These are phyloP conservation scores for Drosophila truncata DNA, from an alignment of 1,140 invertebrate genomes.

Conservation along the genomic window DNA sequence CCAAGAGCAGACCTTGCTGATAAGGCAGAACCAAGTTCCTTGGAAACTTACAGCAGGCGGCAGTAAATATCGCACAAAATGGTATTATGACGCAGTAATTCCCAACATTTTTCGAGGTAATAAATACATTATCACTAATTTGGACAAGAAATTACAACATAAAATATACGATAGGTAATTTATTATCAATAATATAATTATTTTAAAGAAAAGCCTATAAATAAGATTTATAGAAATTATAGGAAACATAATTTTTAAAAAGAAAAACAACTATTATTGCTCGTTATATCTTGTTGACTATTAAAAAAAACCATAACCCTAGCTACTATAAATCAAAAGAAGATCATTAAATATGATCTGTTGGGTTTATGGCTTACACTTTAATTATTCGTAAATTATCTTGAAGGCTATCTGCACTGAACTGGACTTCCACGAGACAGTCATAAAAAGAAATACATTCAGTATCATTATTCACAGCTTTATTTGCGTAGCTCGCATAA, in stretches of 20 bases:
- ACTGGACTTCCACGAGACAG: slow-evolving; percentile 14
- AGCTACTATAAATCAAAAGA: slow-evolving; percentile 6
- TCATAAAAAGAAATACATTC: slow-evolving; percentile 16
- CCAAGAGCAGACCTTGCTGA: slow-evolving; percentile 30
- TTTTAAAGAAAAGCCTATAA: not conserved
- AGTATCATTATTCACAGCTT: slow-evolving; percentile 24
- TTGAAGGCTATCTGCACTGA: slow-evolving; percentile 1
- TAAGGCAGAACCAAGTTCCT: slow-evolving; percentile 27
- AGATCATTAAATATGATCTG: not conserved
- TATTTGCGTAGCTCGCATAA: slow-evolving; percentile 22
- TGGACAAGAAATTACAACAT: slow-evolving; percentile 5
- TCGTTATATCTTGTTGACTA: no score
- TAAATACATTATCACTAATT: slow-evolving; percentile 14
- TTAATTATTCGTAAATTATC: slow-evolving; percentile 8
- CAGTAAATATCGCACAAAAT: slow-evolving; percentile 3
- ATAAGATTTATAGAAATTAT: not conserved
- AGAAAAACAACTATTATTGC: no score
- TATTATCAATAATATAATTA: not conserved
- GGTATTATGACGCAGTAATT: slow-evolving; percentile 7
- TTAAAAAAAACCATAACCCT: not conserved
- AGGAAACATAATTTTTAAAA: no score
- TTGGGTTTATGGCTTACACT: not conserved
- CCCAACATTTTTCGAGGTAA: not conserved
- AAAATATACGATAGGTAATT: not conserved
- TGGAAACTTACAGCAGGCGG: slow-evolving; percentile 9